Evolutionary conservation across 2,888 invertebrate species (phyloP), one percentile per base, ranked within the genome.

Genomic region (Copidosoma aretas): DNA sequence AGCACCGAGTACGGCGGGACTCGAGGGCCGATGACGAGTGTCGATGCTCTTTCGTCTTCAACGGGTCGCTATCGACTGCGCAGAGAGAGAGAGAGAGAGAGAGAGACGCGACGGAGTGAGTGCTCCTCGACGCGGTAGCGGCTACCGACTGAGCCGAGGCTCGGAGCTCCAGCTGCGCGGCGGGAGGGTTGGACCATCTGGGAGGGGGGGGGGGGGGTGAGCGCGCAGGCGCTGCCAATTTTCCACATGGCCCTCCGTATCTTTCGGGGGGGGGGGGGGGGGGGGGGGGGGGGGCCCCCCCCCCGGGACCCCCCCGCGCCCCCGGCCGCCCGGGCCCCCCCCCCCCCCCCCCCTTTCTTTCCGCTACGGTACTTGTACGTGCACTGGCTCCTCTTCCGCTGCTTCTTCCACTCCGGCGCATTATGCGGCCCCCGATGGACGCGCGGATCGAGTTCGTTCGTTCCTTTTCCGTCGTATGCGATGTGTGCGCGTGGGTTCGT

Each of bases 191-290:
- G 64, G 64, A 65, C 58, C 64, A n/a, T n/a, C n/a, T n/a, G n/a
- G 66, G 60, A 61, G 52, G 21, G 41, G 10, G 32, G 61, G 64
- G 70, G 60, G 66, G 62, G 60, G 41, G 64, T 54, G 61, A 39
- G 58, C 49, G 71, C 71, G 69, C 69, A 57, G 66, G 71, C 71
- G 71, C 71, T 71, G 64, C 71, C 71, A 71, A 71, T 71, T 71
- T 71, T 69, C 69, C 69, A 71, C 71, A 69, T 67, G 71, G 69
- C 63, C 67, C 65, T 41, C 54, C 8, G 3, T 32, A 32, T 32
- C 32, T 32, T 8, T n/a, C n/a, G 32, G 68, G 14, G 14, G 57
- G 15, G 14, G 5, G 3, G 41, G 24, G 32, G 32, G 68, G 14
- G 14, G 57, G 32, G 68, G 14, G 14, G 57, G 15, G 14, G 5